Conservation (phyloP, 23 tunicate genomes). For the Trididemnum clinides region DNA sequence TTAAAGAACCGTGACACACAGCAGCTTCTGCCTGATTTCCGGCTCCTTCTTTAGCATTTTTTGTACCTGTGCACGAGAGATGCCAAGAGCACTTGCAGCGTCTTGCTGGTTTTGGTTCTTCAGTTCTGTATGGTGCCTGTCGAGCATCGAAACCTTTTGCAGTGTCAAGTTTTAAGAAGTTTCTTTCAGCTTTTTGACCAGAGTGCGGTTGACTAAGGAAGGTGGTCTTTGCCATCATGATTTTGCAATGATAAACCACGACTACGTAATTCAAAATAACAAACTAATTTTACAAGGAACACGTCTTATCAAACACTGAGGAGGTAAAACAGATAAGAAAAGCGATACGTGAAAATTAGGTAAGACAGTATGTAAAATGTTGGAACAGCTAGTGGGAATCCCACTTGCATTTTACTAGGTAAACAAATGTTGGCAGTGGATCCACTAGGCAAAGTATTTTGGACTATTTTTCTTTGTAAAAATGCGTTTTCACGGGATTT, state of each 20-base stretch:
- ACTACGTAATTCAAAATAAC: conserved; percentile 9
- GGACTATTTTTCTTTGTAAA: not conserved
- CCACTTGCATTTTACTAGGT: conserved; percentile 15
- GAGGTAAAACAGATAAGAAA: not conserved
- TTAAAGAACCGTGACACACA: conserved; percentile 16
- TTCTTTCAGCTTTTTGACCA: too few relatives aligned
- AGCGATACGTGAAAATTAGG: not conserved
- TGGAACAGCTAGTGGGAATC: conserved; percentile 6
- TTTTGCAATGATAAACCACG: not conserved
- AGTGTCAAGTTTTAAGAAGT: not conserved
- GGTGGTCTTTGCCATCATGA: conserved; percentile 7
- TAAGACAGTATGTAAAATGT: not conserved
- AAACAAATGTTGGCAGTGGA: not conserved
- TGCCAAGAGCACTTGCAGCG: conserved; percentile 12
- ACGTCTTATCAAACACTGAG: not conserved
- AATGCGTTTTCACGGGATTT: conserved; percentile 1
- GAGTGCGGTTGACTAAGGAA: conserved; percentile 9
- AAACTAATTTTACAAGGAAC: not conserved
- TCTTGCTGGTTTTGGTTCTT: conserved; percentile 1
- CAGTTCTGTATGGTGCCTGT: conserved; percentile 15
- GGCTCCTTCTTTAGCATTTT: conserved; percentile 9
- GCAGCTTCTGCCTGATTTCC: not conserved
- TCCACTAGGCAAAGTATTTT: conserved; percentile 15
- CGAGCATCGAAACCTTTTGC: conserved; percentile 5
- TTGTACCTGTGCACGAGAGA: conserved; percentile 1